Evolutionary conservation across 35 echinoderm and acorn worm species (phyloP).

Genomic region (Antedon bifida): DNA sequence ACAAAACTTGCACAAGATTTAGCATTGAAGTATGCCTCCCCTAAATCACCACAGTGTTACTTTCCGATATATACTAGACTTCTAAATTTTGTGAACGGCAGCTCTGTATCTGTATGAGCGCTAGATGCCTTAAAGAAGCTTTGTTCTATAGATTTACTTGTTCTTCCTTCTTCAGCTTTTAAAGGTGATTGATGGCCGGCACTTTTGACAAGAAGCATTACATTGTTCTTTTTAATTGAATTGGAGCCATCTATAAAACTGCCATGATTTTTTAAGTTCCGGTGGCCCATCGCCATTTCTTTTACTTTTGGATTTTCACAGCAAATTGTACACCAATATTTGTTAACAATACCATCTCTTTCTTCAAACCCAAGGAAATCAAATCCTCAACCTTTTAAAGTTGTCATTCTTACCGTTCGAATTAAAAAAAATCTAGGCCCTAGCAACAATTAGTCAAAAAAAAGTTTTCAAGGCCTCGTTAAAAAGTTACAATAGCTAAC

Average conservation of each 20-base stretch:
- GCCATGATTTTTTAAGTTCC: too few species aligned
- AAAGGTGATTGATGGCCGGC: neutral
- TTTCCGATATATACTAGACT: neutral
- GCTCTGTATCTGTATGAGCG: neutral
- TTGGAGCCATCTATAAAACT: too few species aligned
- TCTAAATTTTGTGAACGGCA: neutral
- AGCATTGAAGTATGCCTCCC: neutral
- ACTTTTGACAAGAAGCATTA: neutral
- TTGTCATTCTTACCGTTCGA: too few species aligned
- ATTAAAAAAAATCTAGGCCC: neutral
- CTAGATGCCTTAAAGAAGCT: neutral
- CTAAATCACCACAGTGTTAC: neutral
- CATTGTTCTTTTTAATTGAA: neutral
- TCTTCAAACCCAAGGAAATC: too few species aligned
- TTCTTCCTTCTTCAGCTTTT: neutral
- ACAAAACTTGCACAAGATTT: too few species aligned
- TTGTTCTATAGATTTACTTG: neutral
- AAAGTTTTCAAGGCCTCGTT: too few species aligned
- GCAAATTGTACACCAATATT: neutral
- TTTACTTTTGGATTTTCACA: neutral
- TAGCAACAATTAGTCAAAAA: too few species aligned
- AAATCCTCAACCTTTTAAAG: too few species aligned
- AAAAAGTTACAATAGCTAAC: too few species aligned
- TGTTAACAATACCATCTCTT: neutral
- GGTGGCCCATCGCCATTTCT: too few species aligned